Percentiles rank a stretch among this genome's conserved stretches.
phyloP scores from a whole-genome alignment of 1,140 invertebrate species.

The Brachionus angularis region DNA sequence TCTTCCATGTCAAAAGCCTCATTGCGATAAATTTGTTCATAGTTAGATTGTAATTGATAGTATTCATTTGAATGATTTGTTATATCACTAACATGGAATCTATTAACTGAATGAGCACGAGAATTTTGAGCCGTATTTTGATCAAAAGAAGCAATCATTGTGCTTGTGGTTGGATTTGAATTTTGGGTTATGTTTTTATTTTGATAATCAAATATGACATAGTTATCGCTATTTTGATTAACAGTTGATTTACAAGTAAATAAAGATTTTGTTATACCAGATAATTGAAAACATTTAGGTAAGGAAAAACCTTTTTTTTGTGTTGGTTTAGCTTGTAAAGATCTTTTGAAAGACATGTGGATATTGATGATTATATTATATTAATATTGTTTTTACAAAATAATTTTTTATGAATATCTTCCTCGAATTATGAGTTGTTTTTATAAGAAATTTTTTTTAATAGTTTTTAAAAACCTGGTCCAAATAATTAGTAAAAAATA shows the following conservation, averaged over 20 bases:
- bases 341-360: background rate
- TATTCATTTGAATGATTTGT: background rate
- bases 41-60: background rate
- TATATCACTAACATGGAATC: background rate
- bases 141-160: background rate
- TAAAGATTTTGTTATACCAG: constrained; percentile 1
- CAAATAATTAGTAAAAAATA: no score
- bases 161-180: background rate
- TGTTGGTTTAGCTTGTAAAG: no score
- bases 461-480: no score
- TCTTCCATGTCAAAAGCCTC: background rate
- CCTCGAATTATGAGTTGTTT: no score
- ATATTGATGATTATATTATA: no score
- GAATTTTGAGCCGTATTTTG: no score
- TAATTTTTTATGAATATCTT: no score
- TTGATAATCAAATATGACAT: constrained; percentile 8
- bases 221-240: background rate
- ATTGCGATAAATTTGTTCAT: background rate
- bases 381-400: no score
- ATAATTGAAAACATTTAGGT: constrained; percentile 7
- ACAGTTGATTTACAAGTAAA: background rate
- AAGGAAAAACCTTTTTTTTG: constrained; percentile 3
- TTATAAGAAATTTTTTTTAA: no score
- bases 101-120: background rate
- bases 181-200: background rate